Evolutionary conservation across 2,888 invertebrate species (phyloP).

Genomic region (Thereva nobilitata): DNA sequence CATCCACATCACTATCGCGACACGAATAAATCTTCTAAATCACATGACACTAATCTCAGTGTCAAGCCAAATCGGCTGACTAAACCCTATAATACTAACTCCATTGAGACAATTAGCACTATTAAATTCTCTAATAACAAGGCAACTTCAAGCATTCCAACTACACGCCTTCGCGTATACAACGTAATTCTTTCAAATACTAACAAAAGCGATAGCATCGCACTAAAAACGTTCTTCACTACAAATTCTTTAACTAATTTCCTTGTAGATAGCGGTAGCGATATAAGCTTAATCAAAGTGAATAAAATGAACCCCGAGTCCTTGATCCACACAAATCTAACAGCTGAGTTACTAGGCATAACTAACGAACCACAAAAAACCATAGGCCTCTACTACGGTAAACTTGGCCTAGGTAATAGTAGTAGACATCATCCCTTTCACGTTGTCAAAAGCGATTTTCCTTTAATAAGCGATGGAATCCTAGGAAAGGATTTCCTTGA

Average conservation of each 20-base stretch:
- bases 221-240: not conserved
- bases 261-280: slow-evolving; percentile 15
- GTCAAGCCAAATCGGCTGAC: too few relatives aligned
- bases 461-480: not conserved
- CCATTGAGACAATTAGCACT: too few relatives aligned
- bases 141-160: too few relatives aligned
- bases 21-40: too few relatives aligned
- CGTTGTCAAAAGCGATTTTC: not conserved
- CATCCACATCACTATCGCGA: too few relatives aligned
- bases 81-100: too few relatives aligned
- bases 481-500: slow-evolving; percentile 3
- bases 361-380: too few relatives aligned
- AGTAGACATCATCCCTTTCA: not conserved
- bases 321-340: not conserved
- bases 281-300: not conserved
- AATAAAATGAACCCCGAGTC: not conserved
- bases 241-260: not conserved
- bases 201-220: not conserved
- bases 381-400: too few relatives aligned
- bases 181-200: too few relatives aligned
- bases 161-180: too few relatives aligned
- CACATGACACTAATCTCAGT: too few relatives aligned
- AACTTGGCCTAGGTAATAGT: not conserved
- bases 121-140: too few relatives aligned
- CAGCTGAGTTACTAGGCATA: not conserved